A percentile compares a stretch with the other conserved stretches of the same genome.
phyloP scores from a whole-genome alignment of 2,888 invertebrate species.

The Melikaiella ostensackeni region DNA sequence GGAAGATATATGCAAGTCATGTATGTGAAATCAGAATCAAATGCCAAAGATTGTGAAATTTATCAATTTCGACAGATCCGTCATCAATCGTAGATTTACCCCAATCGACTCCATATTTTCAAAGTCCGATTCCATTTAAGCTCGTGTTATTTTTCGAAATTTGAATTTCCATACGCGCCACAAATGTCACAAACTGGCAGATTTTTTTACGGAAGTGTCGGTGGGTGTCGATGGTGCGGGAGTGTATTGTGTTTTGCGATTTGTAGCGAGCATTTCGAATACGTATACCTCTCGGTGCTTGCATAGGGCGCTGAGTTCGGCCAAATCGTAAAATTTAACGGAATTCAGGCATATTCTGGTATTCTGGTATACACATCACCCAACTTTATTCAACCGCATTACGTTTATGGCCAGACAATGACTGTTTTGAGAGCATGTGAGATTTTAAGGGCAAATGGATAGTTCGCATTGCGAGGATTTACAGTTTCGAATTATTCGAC shows the following conservation, averaged over 20 bases:
- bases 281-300: background rate
- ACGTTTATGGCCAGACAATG: slow-evolving; percentile 11
- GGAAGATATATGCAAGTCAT: background rate
- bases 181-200: slow-evolving; percentile 27
- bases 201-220: slow-evolving; percentile 29
- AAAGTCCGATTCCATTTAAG: background rate
- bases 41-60: background rate
- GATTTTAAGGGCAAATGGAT: background rate
- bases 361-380: slow-evolving; percentile 9
- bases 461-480: background rate
- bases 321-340: slow-evolving; percentile 34
- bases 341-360: slow-evolving; percentile 17
- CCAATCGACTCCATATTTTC: background rate
- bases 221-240: slow-evolving; percentile 25
- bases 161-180: slow-evolving; percentile 31
- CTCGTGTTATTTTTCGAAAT: slow-evolving; percentile 1
- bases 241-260: slow-evolving; percentile 36
- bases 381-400: slow-evolving; percentile 18
- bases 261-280: slow-evolving; percentile 35
- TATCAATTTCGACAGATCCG: background rate
- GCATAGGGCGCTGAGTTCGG: slow-evolving; percentile 26
- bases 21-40: slow-evolving; percentile 17
- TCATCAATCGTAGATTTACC: slow-evolving; percentile 10
- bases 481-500: background rate
- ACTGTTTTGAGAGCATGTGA: slow-evolving; percentile 2